Percentiles rank a stretch among this genome's conserved stretches.
phyloP scores from a whole-genome alignment of 2,113 vertebrate species.

The Protobothrops flavoviridis region DNA sequence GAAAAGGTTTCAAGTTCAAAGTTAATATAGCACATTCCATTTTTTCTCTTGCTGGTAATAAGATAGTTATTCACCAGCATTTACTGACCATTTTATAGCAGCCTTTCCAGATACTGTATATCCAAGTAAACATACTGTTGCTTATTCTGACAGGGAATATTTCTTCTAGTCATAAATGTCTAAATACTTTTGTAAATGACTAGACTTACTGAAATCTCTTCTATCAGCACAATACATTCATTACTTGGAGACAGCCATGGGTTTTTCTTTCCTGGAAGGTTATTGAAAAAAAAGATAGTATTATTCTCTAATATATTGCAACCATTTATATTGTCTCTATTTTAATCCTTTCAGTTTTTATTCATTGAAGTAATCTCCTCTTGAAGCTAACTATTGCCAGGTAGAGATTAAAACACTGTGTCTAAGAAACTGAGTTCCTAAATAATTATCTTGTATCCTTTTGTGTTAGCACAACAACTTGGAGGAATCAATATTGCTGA shows the following conservation, averaged over 20 bases:
- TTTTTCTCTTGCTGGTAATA: not conserved
- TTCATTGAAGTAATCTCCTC: conserved; percentile 57
- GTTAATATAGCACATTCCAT: conserved; percentile 19
- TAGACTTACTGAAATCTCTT: conserved; percentile 62
- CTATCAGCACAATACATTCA: conserved; percentile 56
- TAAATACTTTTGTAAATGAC: conserved; percentile 52
- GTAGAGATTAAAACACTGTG: conserved; percentile 62
- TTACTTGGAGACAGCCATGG: conserved; percentile 48
- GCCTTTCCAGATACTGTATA: conserved; percentile 30
- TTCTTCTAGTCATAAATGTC: conserved; percentile 56
- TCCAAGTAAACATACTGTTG: conserved; percentile 48
- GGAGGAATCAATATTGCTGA: conserved; percentile 38
- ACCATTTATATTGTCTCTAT: conserved; percentile 69
- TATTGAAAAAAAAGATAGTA: conserved; percentile 47
- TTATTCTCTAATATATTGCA: conserved; percentile 65
- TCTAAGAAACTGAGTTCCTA: conserved; percentile 56
- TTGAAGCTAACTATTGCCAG: conserved; percentile 43
- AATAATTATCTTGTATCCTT: conserved; percentile 53
- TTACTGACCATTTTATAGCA: not conserved
- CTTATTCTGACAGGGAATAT: conserved; percentile 51
- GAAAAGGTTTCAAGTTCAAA: not conserved
- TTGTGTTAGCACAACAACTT: conserved; percentile 45
- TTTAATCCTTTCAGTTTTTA: conserved; percentile 68
- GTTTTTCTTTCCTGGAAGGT: conserved; percentile 66
- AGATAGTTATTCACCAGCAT: conserved; percentile 11